Evolutionary conservation across 2,113 vertebrate genomes (phyloP), one percentile per base, ranked within the genome.

Genomic region (Callaeas wilsoni): DNA sequence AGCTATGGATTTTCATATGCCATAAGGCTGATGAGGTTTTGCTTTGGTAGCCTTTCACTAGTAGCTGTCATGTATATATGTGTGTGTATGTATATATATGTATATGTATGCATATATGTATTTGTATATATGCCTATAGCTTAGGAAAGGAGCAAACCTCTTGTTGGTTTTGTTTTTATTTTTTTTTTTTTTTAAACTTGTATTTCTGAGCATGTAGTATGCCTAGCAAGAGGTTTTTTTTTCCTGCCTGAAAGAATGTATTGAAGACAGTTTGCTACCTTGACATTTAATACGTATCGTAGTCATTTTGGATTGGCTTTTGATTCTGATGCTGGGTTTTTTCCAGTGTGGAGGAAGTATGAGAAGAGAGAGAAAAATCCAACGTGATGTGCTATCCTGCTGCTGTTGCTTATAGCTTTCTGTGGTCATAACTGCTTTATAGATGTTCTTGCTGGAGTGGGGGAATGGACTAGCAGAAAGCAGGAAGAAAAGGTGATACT

Each of bases 301-400:
- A 47, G 23, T 30, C n/a, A 64, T 27, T 90, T 76, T 70, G 27
- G 16, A 5, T 84, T 87, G 13, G 15, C 9, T 71, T 86, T 75
- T 60, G 26, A 9, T 55, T 49, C 76, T 79, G 10, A 6, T 22
- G 44, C 21, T 74, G 12, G 0, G 3, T 39, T 35, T 46, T 86
- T 46, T 47, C 19, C 21, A 6, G 2, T 47, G 30, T 35, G 9
- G 16, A 19, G 27, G 8, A 69, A 70, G 25, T 57, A 14, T 30
- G 21, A 76, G 39, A 76, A 42, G 41, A 60, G 12, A 65, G 10
- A 70, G 84, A 12, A 73, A 69, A 87, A 62, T 85, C 19, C 8
- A 14, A 0, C 20, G 15, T 62, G 29, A 70, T 62, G 26, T 67
- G 29, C n/a, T 73, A 0, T 62, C 6, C 6, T 53, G 21, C 23